These are phyloP conservation scores for Leptopterna dolabrata DNA, from an alignment of 2,888 invertebrate genomes.

Conservation along the genomic window DNA sequence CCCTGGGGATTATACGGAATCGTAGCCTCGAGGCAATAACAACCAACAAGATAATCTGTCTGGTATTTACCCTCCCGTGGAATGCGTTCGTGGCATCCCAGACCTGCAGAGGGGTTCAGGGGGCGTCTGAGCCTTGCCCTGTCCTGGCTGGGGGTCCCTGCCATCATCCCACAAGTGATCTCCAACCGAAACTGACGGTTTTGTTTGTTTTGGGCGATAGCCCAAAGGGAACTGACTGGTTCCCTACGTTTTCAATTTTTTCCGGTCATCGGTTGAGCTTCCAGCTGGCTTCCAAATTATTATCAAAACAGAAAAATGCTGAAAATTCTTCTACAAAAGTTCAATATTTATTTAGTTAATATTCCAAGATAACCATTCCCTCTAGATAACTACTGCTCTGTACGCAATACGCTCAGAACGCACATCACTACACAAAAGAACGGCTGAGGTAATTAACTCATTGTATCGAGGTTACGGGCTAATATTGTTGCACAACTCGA, in stretches of 20 bases:
- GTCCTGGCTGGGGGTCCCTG: background rate
- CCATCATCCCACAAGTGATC: background rate
- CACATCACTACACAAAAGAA: too few relatives aligned
- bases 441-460: too few relatives aligned
- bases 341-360: too few relatives aligned
- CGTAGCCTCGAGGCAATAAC: slow-evolving; percentile 34
- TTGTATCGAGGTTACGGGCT: too few relatives aligned
- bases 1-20: slow-evolving; percentile 24
- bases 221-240: background rate
- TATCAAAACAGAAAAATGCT: background rate
- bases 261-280: background rate
- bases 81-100: slow-evolving; percentile 1
- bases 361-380: too few relatives aligned
- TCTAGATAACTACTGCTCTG: too few relatives aligned
- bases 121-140: background rate
- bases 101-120: background rate
- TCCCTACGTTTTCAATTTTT: background rate
- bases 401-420: too few relatives aligned
- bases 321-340: background rate
- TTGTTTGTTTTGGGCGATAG: background rate
- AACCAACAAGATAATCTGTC: slow-evolving; percentile 41
- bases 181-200: background rate
- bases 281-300: too few relatives aligned
- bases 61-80: slow-evolving; percentile 21
- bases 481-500: too few relatives aligned